Evolutionary conservation across 2,797 vertebrate species (phyloP).

Genomic region (Spinus olivaceus): DNA sequence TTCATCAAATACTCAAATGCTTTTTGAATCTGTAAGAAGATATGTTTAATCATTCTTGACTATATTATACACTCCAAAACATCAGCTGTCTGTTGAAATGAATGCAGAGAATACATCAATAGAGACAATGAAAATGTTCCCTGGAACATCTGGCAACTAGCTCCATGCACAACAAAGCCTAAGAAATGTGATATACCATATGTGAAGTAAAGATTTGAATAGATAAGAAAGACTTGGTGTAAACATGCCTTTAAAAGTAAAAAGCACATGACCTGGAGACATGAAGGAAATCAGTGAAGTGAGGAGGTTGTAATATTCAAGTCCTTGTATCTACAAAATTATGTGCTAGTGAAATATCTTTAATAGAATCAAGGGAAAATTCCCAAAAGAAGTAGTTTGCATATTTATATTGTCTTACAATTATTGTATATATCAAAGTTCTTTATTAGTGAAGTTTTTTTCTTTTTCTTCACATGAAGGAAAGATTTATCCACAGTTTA

Average conservation of each 20-base stretch:
- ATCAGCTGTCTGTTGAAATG: not conserved
- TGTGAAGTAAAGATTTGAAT: not conserved
- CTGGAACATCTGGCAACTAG: conserved; percentile 10
- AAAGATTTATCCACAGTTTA: not conserved
- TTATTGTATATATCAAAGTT: not conserved
- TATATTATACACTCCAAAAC: not conserved
- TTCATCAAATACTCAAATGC: not conserved
- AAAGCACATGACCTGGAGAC: not conserved
- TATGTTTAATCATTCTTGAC: not conserved
- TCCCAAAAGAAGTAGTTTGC: not conserved
- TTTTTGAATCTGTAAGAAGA: conserved; percentile 3
- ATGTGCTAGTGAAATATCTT: not conserved
- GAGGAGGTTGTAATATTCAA: not conserved
- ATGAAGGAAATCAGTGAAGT: not conserved
- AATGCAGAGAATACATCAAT: not conserved
- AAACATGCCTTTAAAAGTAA: not conserved
- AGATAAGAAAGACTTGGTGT: not conserved
- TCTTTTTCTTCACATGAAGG: not conserved
- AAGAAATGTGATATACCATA: conserved; percentile 14
- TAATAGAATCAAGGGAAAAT: not conserved
- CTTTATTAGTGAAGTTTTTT: not conserved
- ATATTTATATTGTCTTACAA: not conserved
- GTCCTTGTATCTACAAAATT: not conserved
- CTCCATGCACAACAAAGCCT: not conserved
- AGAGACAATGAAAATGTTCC: not conserved